A percentile compares a stretch with the other conserved stretches of the same genome.
Evolutionary conservation across 1,140 invertebrate species (phyloP).

Genomic region (Pectinophora gossypiella): DNA sequence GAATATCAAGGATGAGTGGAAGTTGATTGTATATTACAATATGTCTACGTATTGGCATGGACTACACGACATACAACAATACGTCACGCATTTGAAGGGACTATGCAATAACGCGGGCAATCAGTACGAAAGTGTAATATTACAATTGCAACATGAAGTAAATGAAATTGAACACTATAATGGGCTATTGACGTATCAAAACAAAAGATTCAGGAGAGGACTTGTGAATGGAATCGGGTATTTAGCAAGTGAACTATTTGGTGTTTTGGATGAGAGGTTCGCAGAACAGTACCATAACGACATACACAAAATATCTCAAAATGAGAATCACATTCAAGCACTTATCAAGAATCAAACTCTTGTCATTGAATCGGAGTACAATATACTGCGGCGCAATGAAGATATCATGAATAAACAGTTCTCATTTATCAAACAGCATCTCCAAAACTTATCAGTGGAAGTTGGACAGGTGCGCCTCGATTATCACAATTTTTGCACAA

Average conservation of each 20-base stretch:
- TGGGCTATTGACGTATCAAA: conserved; percentile 9
- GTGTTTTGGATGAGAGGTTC: conserved; percentile 23
- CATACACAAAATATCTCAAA: conserved; percentile 13
- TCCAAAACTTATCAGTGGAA: background rate
- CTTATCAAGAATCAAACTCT: conserved; percentile 2
- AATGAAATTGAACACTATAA: conserved; percentile 17
- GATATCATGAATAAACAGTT: conserved; percentile 1
- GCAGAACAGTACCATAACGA: conserved; percentile 24
- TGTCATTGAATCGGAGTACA: background rate
- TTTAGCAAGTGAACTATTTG: conserved; percentile 18
- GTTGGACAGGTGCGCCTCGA: background rate
- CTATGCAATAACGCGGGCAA: background rate
- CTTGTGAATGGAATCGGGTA: conserved; percentile 18
- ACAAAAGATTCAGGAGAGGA: conserved; percentile 14
- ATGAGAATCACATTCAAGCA: conserved; percentile 7
- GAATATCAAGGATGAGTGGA: background rate
- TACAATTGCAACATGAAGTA: conserved; percentile 14
- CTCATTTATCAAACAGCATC: background rate
- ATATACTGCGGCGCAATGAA: background rate
- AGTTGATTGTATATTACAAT: background rate
- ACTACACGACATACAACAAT: background rate
- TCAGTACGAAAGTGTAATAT: background rate
- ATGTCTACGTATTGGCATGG: background rate
- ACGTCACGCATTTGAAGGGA: background rate
- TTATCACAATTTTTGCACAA: too few species aligned